Base-by-base conservation (phyloP, 2,797 vertebrate genomes). In the Phrynocephalus guinanensis region DNA sequence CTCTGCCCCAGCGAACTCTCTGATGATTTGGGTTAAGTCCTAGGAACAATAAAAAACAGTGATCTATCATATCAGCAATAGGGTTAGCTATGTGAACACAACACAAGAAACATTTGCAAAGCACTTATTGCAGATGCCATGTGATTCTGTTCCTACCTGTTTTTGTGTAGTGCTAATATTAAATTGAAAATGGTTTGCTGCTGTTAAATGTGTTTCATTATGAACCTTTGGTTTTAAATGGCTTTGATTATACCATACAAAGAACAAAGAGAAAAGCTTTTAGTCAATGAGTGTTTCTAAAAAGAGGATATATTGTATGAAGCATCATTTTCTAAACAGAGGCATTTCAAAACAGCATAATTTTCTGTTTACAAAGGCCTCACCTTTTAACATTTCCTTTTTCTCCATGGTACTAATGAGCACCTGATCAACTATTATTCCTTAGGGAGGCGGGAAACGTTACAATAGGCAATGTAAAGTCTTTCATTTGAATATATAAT, bases 331-430 rank as follows among this genome's bases (percentile, higher is more conserved):
- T 88, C 68, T 73, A 82, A 88, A 81, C 77, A 88, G 44, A 33
- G 18, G 33, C 13, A 71, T 81, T 18, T 87, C 90, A 75, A 91
- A 38, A 52, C 73, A 50, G 85, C 70, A 24, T 71, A 52, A 75
- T 82, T 76, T 82, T 28, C 80, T 86, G 20, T 28, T 82, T 73
- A 52, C 66, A 73, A 33, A 30, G 8, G 84, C 63, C 78, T 90
- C 91, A 84, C 85, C 87, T n/a, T 87, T 91, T 87, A 85, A n/a
- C 56, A 28, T 88, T 91, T 24, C n/a, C 63, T 6, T 0, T 90
- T 90, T 86, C 6, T 80, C 22, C 56, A 66, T 63, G 24, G 38
- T 86, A 88, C 78, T 56, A 87, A 86, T 85, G 60, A 91, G 84
- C 24, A 88, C 89, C 60, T 10, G 5, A 90, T 72, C 82, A 93